Percentiles rank a stretch among this genome's conserved stretches.
Conservation (phyloP, 2,797 vertebrate genomes). For the Chloroceryle inda region DNA sequence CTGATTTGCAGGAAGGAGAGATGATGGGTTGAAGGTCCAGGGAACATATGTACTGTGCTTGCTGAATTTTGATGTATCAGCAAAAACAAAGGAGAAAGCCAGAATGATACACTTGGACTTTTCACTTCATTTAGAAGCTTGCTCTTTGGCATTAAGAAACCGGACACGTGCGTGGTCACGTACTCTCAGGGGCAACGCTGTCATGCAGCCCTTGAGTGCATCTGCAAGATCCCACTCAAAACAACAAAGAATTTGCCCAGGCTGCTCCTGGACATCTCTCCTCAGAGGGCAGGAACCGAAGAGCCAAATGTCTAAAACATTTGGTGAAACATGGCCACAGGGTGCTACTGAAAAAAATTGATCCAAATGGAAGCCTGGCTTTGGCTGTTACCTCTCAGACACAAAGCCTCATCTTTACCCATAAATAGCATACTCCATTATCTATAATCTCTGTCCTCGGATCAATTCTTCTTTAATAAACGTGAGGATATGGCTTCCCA, state of each 20-base stretch:
- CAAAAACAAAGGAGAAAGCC: not conserved
- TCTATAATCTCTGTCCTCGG: not conserved
- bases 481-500: not conserved
- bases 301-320: not conserved
- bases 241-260: not conserved
- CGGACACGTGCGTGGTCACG: rapidly evolving
- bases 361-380: rapidly evolving
- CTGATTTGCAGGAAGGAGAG: conserved; percentile 36
- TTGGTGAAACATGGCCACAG: not conserved
- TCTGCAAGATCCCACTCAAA: not conserved
- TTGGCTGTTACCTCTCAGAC: not conserved
- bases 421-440: not conserved
- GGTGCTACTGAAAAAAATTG: rapidly evolving
- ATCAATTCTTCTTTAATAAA: not conserved
- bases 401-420: not conserved
- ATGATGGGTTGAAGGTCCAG: conserved; percentile 16
- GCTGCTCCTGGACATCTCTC: not conserved
- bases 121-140: not conserved
- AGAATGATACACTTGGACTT: not conserved
- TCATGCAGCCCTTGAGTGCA: not conserved
- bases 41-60: not conserved
- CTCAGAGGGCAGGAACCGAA: not conserved
- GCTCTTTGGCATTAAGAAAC: not conserved
- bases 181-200: not conserved
- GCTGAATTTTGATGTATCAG: not conserved